Base-by-base conservation (phyloP, 2,113 vertebrate genomes). In the Stegastes partitus region DNA sequence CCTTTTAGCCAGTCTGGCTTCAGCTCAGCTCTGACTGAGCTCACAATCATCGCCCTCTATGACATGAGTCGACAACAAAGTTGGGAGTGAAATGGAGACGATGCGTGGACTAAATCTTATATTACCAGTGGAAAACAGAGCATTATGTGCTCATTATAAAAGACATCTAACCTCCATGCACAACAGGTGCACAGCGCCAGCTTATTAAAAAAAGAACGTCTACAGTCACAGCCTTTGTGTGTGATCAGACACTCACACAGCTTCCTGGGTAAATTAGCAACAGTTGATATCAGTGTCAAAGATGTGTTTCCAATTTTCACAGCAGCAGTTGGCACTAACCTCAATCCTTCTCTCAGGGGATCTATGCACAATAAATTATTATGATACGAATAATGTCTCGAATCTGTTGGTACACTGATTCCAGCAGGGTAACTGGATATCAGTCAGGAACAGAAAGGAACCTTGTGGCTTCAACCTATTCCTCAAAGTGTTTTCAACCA, bases 171-270 rank as follows among this genome's bases (percentile, higher is more conserved):
- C 25, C 69, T 49, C 70, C 42, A 39, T 28, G 22, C 69, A 22
- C 69, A 54, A 74, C 64, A 82, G 80, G 77, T 72, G 78, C 81
- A 67, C 55, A 72, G 73, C 50, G n/a, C 1, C 57, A 53, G 67
- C 57, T 42, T 54, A 53, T 23, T 68, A 42, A 14, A 23, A 44
- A 19, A 39, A 31, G 47, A 44, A 45, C 45, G n/a, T 44, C n/a
- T 5, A 37, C 10, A 9, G 45, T 21, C 1, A 14, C 34, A 58
- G 63, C 47, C 54, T 69, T 8, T 78, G 39, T 68, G n/a, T 49
- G 15, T 11, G 42, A 1, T 16, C 62, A 56, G 15, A 31, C 5
- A 44, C 9, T 31, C 39, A 56, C n/a, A 66, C 12, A 28, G 22
- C 64, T 68, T 50, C 21, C 62, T 8, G 5, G 22, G 11, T 0